Evolutionary conservation across 2,113 vertebrate species (phyloP), one percentile per base, ranked within the genome.

Genomic region (Salvator merianae): DNA sequence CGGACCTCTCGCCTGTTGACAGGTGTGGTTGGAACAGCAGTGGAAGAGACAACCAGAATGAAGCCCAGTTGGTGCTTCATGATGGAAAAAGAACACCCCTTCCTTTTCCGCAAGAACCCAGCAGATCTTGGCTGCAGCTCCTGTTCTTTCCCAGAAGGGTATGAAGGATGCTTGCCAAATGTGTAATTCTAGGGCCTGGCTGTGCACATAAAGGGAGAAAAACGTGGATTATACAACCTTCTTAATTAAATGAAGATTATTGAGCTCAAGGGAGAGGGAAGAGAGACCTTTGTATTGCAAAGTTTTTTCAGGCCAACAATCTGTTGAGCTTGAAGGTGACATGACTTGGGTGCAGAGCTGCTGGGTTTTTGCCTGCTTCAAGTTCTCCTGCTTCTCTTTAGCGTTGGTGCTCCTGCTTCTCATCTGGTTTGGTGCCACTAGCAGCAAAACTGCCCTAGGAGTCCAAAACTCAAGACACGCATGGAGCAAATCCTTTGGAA

Each of bases 161-260:
- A 55, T 1, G 2, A 8, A 28, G 68, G n/a, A n/a, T 75, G 63
- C 1, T 24, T 13, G 53, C 87, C 81, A 47, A 0, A 55, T 22
- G 34, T 43, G 16, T 68, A 53, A 30, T 63, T 79, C 69, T 68
- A n/a, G n/a, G 36, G 13, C 84, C 53, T 38, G 1, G 75, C 70
- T 28, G 24, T 16, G 50, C n/a, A 28, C 28, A 59, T 77, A 3
- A n/a, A 80, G 24, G 43, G 75, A 30, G 72, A 75, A 47, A 70
- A 77, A 77, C 86, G 86, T 83, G 86, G 85, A 85, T 86, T 65
- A 81, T 6, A 40, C 38, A 75, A 81, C 82, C 59, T 47, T 78
- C n/a, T 77, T 87, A 74, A 83, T 91, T 89, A 88, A 89, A 70
- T 73, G n/a, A 70, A 79, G 91, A 87, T 92, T 88, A 79, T 59